Evolutionary conservation across 2,888 invertebrate species (phyloP), one percentile per base, ranked within the genome.

Genomic region (Lycaena phlaeas): DNA sequence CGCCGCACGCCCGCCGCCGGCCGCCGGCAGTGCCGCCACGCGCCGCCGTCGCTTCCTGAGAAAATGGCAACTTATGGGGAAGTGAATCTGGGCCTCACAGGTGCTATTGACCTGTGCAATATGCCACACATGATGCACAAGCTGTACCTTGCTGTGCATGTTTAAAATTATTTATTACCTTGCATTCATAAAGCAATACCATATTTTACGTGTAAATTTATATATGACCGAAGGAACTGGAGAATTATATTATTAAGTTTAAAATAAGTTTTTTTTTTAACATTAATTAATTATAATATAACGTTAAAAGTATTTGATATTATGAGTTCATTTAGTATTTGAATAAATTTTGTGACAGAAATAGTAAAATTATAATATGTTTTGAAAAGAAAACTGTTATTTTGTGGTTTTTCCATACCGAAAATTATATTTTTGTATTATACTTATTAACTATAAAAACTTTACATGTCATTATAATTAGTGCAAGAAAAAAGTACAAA

Each of bases 1-100:
- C n/a, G n/a, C n/a, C n/a, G n/a, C n/a, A n/a, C 71, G 68, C 64
- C 59, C 61, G 64, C 55, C 64, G 65, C 59, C 55, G 64, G 65
- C 59, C 54, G 54, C 42, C 53, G 43, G 49, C 53, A 51, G 46
- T 43, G 44, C 46, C 45, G 47, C 54, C 51, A 53, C 51, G 56
- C 59, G 52, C 50, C 56, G 49, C 43, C 56, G 49, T 54, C 65
- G 70, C 69, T 81, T 82, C 82, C 77, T 75, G 71, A 77, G 81
- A 82, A 81, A 81, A 81, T 78, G 68, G 76, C 79, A 77, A 79
- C 70, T 81, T 79, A 78, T 72, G 70, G 74, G 76, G 75, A 77
- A 77, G 68, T 75, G 71, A 79, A 79, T 77, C 78, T 77, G 77
- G 73, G 70, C 61, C 69, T 74, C 64, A 51, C 67, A 63, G 67